phyloP scores from a whole-genome alignment of 2,113 vertebrate genomes.

The Plotosus lineatus region DNA sequence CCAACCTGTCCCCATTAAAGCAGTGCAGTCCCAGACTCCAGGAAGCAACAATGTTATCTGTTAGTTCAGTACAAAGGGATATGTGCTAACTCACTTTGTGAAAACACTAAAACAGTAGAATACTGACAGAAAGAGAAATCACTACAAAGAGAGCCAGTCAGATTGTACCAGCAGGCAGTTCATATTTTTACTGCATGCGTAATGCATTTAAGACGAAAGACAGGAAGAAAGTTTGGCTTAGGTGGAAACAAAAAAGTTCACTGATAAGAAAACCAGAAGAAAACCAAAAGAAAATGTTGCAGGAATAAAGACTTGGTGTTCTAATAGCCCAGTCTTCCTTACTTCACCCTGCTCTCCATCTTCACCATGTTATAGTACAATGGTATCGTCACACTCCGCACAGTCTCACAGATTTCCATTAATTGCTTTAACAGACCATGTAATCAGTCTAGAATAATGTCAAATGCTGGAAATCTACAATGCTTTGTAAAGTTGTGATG shows the following conservation, averaged over 20 bases:
- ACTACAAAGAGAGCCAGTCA: constrained; percentile 18
- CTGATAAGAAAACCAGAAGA: constrained; percentile 31
- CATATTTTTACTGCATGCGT: constrained; percentile 16
- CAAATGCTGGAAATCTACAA: not conserved
- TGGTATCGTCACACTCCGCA: not conserved
- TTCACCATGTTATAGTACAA: not conserved
- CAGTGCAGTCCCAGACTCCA: not conserved
- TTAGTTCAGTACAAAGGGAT: constrained; percentile 7
- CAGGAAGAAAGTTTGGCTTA: not conserved
- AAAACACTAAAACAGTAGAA: constrained; percentile 15
- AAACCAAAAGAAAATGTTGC: too few relatives aligned
- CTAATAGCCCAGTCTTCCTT: not conserved
- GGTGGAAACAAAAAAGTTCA: constrained; percentile 6
- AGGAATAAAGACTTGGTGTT: not conserved
- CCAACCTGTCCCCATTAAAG: not conserved
- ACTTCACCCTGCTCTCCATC: not conserved
- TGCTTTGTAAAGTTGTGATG: not conserved
- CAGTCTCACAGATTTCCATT: constrained; percentile 1
- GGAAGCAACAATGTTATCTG: constrained; percentile 26
- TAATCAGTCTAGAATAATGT: not conserved
- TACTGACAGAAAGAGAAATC: constrained; percentile 37
- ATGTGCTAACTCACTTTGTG: constrained; percentile 32
- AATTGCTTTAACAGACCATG: constrained; percentile 19
- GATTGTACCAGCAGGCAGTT: constrained; percentile 3
- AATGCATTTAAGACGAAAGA: constrained; percentile 20